These are phyloP conservation scores for Helleia helle DNA, from an alignment of 2,888 invertebrate species.

Conservation along the genomic window DNA sequence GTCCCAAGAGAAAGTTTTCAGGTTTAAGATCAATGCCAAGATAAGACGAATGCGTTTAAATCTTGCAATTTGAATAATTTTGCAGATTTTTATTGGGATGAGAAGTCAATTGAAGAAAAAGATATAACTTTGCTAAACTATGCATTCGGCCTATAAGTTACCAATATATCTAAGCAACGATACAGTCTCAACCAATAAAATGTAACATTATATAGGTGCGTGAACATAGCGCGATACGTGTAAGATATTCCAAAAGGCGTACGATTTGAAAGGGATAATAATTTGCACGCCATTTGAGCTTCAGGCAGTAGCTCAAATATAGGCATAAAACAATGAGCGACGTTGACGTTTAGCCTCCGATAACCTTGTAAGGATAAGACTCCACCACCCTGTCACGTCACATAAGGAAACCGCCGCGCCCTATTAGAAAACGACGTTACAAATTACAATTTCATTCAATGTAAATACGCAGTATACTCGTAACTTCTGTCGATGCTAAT, in stretches of 20 bases:
- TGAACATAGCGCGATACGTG: not conserved
- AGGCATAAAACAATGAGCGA: slow-evolving; percentile 46
- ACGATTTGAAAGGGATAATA: slow-evolving; percentile 12
- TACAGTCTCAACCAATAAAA: not conserved
- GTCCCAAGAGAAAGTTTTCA: too few species aligned
- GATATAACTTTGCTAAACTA: too few species aligned
- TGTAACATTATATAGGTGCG: not conserved
- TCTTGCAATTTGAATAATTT: too few species aligned
- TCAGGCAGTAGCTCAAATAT: slow-evolving; percentile 32
- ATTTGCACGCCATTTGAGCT: slow-evolving; percentile 14
- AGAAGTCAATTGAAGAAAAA: too few species aligned
- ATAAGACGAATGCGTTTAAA: too few species aligned
- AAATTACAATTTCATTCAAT: slow-evolving; percentile 70
- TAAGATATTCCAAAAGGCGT: slow-evolving; percentile 5
- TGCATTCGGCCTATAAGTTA: not conserved
- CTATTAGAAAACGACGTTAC: slow-evolving; percentile 45
- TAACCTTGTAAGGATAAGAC: slow-evolving; percentile 38
- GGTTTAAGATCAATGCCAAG: too few species aligned
- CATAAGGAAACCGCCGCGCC: slow-evolving; percentile 42
- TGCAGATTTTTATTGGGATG: too few species aligned
- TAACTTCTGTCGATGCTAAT: slow-evolving; percentile 43
- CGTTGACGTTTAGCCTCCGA: slow-evolving; percentile 38
- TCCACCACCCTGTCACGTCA: slow-evolving; percentile 34
- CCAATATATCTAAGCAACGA: not conserved
- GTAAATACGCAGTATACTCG: slow-evolving; percentile 47